Evolutionary conservation across 1,140 invertebrate genomes (phyloP).

Genomic region (Zaprionus gabonicus): DNA sequence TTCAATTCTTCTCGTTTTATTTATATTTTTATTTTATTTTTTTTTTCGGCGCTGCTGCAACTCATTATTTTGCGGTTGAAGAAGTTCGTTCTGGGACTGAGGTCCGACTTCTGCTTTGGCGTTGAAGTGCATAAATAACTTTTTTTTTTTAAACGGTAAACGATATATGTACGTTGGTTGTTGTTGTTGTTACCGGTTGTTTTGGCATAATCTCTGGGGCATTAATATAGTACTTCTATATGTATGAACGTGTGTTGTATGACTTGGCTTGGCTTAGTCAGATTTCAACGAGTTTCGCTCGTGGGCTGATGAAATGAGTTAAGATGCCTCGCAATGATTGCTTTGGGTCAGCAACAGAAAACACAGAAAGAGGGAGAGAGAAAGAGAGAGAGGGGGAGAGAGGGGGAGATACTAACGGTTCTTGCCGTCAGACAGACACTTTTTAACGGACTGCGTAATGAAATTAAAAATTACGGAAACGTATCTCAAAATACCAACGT

Average conservation of each 20-base stretch:
- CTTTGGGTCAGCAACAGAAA: slow-evolving; percentile 53
- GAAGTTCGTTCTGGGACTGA: slow-evolving; percentile 52
- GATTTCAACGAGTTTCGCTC: slow-evolving; percentile 59
- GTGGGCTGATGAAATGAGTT: slow-evolving; percentile 68
- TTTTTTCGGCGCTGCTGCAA: slow-evolving; percentile 47
- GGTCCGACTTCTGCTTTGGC: slow-evolving; percentile 58
- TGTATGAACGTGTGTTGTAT: slow-evolving; percentile 1
- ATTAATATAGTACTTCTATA: slow-evolving; percentile 55
- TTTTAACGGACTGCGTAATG: slow-evolving; percentile 15
- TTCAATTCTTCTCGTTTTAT: slow-evolving; percentile 21
- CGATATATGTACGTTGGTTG: slow-evolving; percentile 55
- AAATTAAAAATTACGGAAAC: slow-evolving; percentile 19
- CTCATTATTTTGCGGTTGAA: slow-evolving; percentile 79
- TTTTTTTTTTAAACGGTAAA: slow-evolving; percentile 66
- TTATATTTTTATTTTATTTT: slow-evolving; percentile 14
- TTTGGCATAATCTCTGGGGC: slow-evolving; percentile 67
- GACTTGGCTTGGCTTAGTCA: slow-evolving; percentile 63
- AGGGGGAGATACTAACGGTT: slow-evolving; percentile 28
- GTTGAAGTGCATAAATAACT: slow-evolving; percentile 79
- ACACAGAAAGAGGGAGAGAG: not conserved
- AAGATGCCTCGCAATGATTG: slow-evolving; percentile 50
- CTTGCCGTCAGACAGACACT: not conserved
- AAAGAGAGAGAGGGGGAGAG: not conserved
- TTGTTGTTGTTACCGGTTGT: slow-evolving; percentile 27
- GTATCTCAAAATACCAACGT: not conserved